Evolutionary conservation across 2,888 invertebrate genomes (phyloP), one percentile per base, ranked within the genome.

Genomic region (Sepiola atlantica): DNA sequence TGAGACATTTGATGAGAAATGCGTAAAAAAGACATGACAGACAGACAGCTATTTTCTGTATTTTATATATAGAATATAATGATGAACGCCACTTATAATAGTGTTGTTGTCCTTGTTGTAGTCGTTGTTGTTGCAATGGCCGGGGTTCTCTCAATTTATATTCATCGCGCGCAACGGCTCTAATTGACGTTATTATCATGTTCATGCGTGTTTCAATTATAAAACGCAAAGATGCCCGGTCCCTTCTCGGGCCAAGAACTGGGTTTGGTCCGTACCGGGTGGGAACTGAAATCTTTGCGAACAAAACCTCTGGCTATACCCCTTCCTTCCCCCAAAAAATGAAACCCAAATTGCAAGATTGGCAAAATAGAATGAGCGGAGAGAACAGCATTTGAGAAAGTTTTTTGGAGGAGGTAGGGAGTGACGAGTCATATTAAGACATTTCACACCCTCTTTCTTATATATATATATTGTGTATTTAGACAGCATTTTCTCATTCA

Each of bases 171-270:
- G 32, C 21, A 77, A 4, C 77, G 1, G n/a, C 32, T n/a, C 77
- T 77, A 77, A 77, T 77, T 77, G 77, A 77, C 32, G 77, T 77
- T 77, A 77, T 77, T 77, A 77, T 77, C 77, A 77, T 77, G n/a
- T 77, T 77, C 77, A n/a, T n/a, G n/a, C 77, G 77, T 77, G 77
- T 77, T 77, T 77, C 77, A 77, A 77, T 77, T 77, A 77, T 77
- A 77, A 77, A 77, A 77, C 77, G 77, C 77, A 77, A 77, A 77
- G n/a, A 77, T n/a, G n/a, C 77, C 77, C 77, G 77, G 77, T 77
- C 77, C 32, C 77, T n/a, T 77, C 77, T 77, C 1, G 77, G 61
- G 61, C 61, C 28, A 61, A 61, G 28, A 28, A 61, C 61, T 28
- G 61, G 77, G n/a, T 77, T 77, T n/a, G 77, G n/a, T 77, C 12